A percentile compares a stretch with the other conserved stretches of the same genome.
phyloP scores from a whole-genome alignment of 1,140 invertebrate genomes.

The Vollenhovia emeryi region DNA sequence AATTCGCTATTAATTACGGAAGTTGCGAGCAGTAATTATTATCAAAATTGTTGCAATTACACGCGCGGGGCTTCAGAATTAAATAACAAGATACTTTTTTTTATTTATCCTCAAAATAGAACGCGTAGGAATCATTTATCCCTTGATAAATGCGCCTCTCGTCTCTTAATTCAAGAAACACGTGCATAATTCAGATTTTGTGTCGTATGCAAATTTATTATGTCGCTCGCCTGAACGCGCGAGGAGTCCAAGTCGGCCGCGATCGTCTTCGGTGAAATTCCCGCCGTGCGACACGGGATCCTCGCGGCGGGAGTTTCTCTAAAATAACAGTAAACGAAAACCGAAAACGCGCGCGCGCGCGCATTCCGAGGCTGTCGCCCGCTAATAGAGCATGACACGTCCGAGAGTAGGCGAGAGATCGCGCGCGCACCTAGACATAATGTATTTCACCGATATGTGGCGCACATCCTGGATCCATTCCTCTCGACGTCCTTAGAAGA shows the following conservation, averaged over 20 bases:
- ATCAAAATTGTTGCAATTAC: not conserved
- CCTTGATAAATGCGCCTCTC: not conserved
- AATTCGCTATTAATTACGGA: too few relatives aligned
- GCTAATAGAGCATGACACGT: slow-evolving; percentile 77
- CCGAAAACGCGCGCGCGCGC: slow-evolving; percentile 1
- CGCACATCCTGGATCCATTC: slow-evolving; percentile 51
- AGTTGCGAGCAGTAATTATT: not conserved
- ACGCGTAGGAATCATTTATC: not conserved
- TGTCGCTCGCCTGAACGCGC: not conserved
- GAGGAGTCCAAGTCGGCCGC: not conserved
- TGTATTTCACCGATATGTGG: slow-evolving; percentile 59
- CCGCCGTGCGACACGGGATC: not conserved
- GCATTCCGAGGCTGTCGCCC: slow-evolving; percentile 31
- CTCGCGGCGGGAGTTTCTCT: not conserved
- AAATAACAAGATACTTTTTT: not conserved
- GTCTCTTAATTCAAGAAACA: not conserved
- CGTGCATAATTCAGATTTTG: not conserved
- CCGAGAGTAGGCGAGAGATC: slow-evolving; percentile 35
- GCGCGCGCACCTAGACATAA: too few relatives aligned
- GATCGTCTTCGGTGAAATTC: not conserved
- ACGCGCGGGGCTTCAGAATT: not conserved
- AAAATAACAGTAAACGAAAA: slow-evolving; percentile 8
- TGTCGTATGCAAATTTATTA: not conserved
- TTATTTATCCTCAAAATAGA: not conserved
- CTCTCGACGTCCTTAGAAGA: slow-evolving; percentile 38